Conservation (phyloP, 2,113 vertebrate species). For the Dipodomys spectabilis region DNA sequence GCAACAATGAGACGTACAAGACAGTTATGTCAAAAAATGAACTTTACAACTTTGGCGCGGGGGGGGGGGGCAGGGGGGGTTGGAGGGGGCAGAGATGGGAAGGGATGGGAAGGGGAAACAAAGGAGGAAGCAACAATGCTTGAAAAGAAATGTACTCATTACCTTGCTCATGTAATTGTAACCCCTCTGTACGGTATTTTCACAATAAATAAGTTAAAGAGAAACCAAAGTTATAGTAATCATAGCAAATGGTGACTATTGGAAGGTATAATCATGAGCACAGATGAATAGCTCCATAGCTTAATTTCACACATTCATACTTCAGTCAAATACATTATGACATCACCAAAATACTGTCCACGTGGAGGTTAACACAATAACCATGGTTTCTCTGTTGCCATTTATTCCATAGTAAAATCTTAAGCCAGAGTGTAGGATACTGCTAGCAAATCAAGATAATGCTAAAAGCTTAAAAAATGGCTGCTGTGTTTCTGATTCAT, state of each 20-base stretch:
- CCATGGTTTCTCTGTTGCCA: not conserved
- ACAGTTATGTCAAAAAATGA: too few species aligned
- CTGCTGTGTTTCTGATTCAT: not conserved
- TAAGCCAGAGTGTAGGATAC: not conserved
- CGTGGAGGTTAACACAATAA: not conserved
- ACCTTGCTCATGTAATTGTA: too few species aligned
- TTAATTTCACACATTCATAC: not conserved
- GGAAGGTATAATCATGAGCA: not conserved
- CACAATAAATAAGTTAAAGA: too few species aligned
- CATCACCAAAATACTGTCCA: not conserved
- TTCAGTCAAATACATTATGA: not conserved
- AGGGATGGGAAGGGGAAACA: too few species aligned
- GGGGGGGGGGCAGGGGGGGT: too few species aligned
- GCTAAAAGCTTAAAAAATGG: not conserved
- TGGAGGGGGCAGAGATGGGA: too few species aligned
- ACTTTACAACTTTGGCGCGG: too few species aligned
- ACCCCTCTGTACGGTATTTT: too few species aligned
- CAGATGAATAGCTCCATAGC: not conserved
- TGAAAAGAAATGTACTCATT: too few species aligned
- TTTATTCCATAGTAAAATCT: slow-evolving; percentile 18
- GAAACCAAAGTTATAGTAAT: too few species aligned
- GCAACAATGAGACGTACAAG: too few species aligned
- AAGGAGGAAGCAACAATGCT: too few species aligned
- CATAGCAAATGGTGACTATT: not conserved
- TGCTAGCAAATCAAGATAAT: not conserved